Evolutionary conservation across 2,797 vertebrate species (phyloP).

Genomic region (Lutjanus argentimaculatus): DNA sequence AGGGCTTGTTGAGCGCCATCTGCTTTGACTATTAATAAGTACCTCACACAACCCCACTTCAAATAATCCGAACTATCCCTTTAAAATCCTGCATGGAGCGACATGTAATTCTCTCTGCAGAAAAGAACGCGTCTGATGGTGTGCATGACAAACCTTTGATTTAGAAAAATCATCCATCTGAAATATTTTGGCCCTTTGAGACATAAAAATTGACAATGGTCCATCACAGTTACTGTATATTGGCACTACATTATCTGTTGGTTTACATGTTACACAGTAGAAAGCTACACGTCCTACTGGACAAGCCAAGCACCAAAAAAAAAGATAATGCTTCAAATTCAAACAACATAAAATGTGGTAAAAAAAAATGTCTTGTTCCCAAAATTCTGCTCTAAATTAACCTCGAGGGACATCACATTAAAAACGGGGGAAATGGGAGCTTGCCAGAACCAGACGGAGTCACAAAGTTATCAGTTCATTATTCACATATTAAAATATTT

Average conservation of each 20-base stretch:
- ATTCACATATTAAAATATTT: conserved; percentile 52
- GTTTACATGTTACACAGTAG: conserved; percentile 16
- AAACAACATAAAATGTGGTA: conserved; percentile 4
- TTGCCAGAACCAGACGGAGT: conserved; percentile 13
- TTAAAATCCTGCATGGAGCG: conserved; percentile 14
- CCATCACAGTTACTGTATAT: conserved; percentile 16
- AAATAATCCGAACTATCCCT: too few relatives aligned
- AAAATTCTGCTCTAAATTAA: conserved; percentile 26
- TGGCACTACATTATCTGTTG: conserved; percentile 15
- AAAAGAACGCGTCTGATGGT: neutral
- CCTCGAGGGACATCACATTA: conserved; percentile 4
- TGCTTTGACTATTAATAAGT: neutral
- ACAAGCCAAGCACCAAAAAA: conserved; percentile 10
- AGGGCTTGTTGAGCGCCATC: too few relatives aligned
- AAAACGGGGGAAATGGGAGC: conserved; percentile 11
- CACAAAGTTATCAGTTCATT: conserved; percentile 50
- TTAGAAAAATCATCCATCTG: conserved; percentile 3
- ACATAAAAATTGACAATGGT: neutral
- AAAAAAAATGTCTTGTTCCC: conserved; percentile 8
- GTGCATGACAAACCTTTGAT: conserved; percentile 16
- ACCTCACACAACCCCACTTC: too few relatives aligned
- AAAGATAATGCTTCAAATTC: conserved; percentile 9
- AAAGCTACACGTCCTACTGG: conserved; percentile 9
- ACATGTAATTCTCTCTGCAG: neutral
- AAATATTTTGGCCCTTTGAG: conserved; percentile 5